Evolutionary conservation across 2,113 vertebrate genomes (phyloP), one percentile per base, ranked within the genome.

Genomic region (Natator depressus): DNA sequence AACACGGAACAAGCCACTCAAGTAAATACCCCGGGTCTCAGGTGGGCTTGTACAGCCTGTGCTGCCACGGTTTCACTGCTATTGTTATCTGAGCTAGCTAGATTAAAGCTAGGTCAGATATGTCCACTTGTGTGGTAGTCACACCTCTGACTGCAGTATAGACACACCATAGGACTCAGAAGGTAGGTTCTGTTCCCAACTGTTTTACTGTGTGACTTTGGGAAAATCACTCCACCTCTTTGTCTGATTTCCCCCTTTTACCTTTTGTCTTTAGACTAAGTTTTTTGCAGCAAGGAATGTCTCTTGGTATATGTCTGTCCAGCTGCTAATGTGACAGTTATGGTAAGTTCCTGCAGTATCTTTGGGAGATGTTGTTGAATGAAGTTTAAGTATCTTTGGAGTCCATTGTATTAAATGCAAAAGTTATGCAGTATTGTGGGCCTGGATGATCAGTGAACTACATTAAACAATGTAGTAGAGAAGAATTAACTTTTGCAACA

Each of bases 211-310:
- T 76, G 49, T n/a, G 12, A 3, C n/a, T 42, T 49, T 0, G 0
- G 42, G 55, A 5, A 88, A 92, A 31, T 84, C 2, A 10, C 38
- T 51, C 3, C 12, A 5, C 19, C 31, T 10, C 9, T 82, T 81
- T 19, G 0, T 2, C 11, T 6, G 0, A 5, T 35, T 10, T 14
- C 38, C 3, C 49, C 42, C 55, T 50, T 31, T 11, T 9, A n/a
- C n/a, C 29, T n/a, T 50, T 24, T 49, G 54, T 72, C 29, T 82
- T 57, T 22, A 7, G 22, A 46, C 6, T 76, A 22, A 35, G 72
- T 57, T 27, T 49, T 6, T 1, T 22, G 50, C 10, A 14, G 65
- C 25, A 75, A 54, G 54, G 16, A 47, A 35, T 89, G 24, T 6
- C 35, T 69, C n/a, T 13, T 11, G 25, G 29, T 42, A 50, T 2